These are phyloP conservation scores for Tethya wilhelma DNA, from an alignment of 37 sponge, comb jelly and placozoan species.

Conservation along the genomic window DNA sequence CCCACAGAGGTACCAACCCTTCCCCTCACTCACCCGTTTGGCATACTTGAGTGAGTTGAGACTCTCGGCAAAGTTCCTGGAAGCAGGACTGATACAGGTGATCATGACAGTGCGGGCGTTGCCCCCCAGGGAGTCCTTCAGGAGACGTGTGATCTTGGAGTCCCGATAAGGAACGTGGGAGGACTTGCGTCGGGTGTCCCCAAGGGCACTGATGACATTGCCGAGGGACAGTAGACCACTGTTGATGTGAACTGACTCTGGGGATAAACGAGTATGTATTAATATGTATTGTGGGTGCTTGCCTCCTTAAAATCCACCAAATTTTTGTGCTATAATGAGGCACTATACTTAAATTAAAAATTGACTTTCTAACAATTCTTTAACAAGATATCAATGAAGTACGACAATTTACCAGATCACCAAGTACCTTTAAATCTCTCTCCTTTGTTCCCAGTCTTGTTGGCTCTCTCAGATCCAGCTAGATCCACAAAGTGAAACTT, in stretches of 20 bases:
- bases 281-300: not conserved
- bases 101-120: slow-evolving; percentile 96
- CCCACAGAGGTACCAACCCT: too few species aligned
- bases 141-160: slow-evolving; percentile 95
- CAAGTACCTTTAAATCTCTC: slow-evolving; percentile 74
- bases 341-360: not conserved
- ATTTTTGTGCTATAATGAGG: not conserved
- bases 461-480: slow-evolving; percentile 75
- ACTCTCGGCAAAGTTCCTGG: slow-evolving; percentile 71
- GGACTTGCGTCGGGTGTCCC: slow-evolving; percentile 40
- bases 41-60: slow-evolving; percentile 92
- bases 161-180: slow-evolving; percentile 91
- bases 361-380: not conserved
- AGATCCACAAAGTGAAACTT: slow-evolving; percentile 90
- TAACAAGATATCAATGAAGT: not conserved
- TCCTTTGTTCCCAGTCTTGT: slow-evolving; percentile 65
- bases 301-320: not conserved
- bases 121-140: slow-evolving; percentile 98
- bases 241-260: slow-evolving; percentile 97
- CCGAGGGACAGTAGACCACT: slow-evolving; percentile 95
- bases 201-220: slow-evolving; percentile 97
- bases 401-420: not conserved
- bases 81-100: slow-evolving; percentile 87
- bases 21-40: slow-evolving; percentile 59
- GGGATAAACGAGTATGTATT: too few species aligned